Base-by-base conservation (phyloP, 2,888 invertebrate genomes). In the Caenorhabditis zanzibari region DNA sequence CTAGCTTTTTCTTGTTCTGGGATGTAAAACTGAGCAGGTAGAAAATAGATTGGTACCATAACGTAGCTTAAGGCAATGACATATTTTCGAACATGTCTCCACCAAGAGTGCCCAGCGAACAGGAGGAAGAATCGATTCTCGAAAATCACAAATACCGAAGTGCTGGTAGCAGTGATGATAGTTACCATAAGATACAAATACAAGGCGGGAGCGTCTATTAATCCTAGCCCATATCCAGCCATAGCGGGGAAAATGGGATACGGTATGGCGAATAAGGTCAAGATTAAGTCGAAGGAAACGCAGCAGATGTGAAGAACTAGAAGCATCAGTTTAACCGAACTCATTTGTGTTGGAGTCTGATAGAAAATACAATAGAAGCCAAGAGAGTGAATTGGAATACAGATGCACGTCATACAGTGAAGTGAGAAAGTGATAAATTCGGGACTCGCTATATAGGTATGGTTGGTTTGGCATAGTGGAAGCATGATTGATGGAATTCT, bases 341-440 rank as follows among this genome's bases (percentile, higher is more conserved):
- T 14, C 66, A 66, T 66, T 28, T 28, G 26, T 4, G n/a, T 26
- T n/a, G 66, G 66, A 6, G 66, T 66, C 19, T 49, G 49, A 28
- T 19, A 16, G 4, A 66, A 19, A 4, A 66, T 66, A 66, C 47
- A 49, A 44, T 66, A 66, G 32, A 28, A 26, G 5, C 66, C 66
- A 10, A 63, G 12, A 26, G 14, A 16, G 10, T n/a, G n/a, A n/a
- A n/a, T n/a, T n/a, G 38, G 63, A 9, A 26, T 5, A 19, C 24
- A 3, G 3, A 63, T 54, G 19, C 22, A 12, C 9, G 52, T 54
- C 19, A 54, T 54, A 14, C 14, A 24, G 26, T 44, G 44, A 44
- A 9, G 38, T 10, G 38, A 38, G 12, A 38, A 38, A 2, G 10
- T 12, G 7, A 38, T 12, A 12, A 38, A 38, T 6, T 38, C 10